These are phyloP conservation scores for Rhynchonema sp. DNA, from an alignment of 2,888 invertebrate genomes.

Conservation along the genomic window DNA sequence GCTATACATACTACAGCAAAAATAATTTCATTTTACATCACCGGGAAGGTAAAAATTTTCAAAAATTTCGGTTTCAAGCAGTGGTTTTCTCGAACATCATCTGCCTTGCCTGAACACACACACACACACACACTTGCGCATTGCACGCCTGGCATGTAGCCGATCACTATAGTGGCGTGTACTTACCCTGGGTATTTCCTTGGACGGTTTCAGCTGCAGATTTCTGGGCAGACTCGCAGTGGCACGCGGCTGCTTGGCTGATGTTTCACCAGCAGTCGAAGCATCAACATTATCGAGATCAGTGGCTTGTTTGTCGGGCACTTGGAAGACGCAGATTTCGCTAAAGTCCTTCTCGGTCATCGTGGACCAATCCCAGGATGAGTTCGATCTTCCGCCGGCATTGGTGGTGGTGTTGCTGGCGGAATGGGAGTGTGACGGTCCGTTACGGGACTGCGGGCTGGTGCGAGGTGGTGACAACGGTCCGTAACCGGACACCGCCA, in stretches of 20 bases:
- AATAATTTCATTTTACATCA: too few species aligned
- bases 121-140: too few species aligned
- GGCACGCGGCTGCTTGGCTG: neutral
- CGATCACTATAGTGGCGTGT: too few species aligned
- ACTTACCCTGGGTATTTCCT: slow-evolving; percentile 2
- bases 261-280: neutral
- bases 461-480: neutral
- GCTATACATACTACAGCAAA: too few species aligned
- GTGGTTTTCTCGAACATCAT: too few species aligned
- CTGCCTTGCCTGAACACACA: too few species aligned
- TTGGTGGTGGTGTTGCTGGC: neutral
- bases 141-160: too few species aligned
- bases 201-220: slow-evolving; percentile 5
- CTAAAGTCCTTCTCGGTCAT: slow-evolving; percentile 13
- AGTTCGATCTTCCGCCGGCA: neutral
- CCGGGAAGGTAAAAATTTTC: too few species aligned
- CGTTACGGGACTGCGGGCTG: too few species aligned
- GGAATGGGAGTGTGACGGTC: too few species aligned
- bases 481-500: neutral
- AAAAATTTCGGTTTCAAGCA: too few species aligned
- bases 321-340: slow-evolving; percentile 22
- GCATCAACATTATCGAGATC: neutral
- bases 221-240: slow-evolving; percentile 1
- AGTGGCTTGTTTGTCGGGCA: slow-evolving; percentile 18
- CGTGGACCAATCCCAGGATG: slow-evolving; percentile 5